Base-by-base conservation (phyloP, 2,888 invertebrate genomes). In the Bunonema sp. region DNA sequence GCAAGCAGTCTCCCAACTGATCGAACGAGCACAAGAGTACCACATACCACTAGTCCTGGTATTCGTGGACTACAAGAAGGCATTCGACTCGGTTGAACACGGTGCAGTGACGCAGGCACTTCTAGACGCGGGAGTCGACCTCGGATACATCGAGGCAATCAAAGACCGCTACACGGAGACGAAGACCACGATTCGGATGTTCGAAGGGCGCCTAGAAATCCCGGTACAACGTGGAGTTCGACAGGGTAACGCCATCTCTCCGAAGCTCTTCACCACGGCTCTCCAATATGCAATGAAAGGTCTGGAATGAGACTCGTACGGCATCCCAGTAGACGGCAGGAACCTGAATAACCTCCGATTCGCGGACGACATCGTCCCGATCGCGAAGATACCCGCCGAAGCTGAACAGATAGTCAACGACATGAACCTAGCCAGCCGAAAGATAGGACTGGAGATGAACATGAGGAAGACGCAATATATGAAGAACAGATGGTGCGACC, bases 61-160 rank as follows among this genome's bases (percentile, higher is more conserved):
- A n/a, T 47, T 49, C 29, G 22, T 49, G 21, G 49, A 49, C 33
- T 49, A 21, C 34, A 1, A 29, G 20, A 47, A 49, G 26, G 46
- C 46, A 10, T 46, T 39, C 24, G 44, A 47, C 22, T 15, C 19
- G 20, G 32, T 45, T 1, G 44, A 47, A 16, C 31, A 16, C 22
- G 19, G 12, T 10, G 34, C 32, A 1, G 33, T 48, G 1, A 43
- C 43, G 48, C 31, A 16, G 0, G 23, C 43, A 1, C 28, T 43
- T 16, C 16, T 5, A 8, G 5, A 34, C 1, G 42, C 42, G 29
- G 42, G 39, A 16, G 34, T 39, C 7, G 22, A 29, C 16, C 12
- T 20, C 4, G n/a, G 20, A 10, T 21, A 29, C 19, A 30, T 41
- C 22, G 19, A 31, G 16, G 23, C 28, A 3, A 8, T 41, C 4